Evolutionary conservation across 2,113 vertebrate species (phyloP), one percentile per base, ranked within the genome.

Genomic region (Pandion haliaetus): DNA sequence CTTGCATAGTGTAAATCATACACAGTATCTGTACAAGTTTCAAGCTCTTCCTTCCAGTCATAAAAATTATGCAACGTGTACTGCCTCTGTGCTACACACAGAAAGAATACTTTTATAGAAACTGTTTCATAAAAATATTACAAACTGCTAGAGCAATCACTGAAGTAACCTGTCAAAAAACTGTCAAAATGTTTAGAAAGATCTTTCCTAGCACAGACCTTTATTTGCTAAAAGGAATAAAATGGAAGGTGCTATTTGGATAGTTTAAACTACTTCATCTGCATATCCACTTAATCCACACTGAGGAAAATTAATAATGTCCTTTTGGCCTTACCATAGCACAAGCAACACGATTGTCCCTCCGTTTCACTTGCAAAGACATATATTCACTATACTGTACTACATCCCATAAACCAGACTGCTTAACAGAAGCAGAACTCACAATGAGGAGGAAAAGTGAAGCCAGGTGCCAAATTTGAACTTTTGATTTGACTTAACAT

Each of bases 101-200:
- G 49, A 74, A 81, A 95, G 81, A 93, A 67, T 12, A 91, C 83
- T 91, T 93, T 74, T 52, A 93, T 55, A 91, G 86, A 91, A 92
- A 85, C 2, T 0, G 77, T 45, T 85, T 89, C 80, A 89, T 45
- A 74, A 93, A 96, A 95, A 94, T 59, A 86, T 42, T 95, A 58
- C 61, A 72, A 83, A 93, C 73, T 87, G 78, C 84, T 82, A 55
- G 61, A 95, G 73, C 65, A 87, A 91, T 76, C 89, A 82, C 87
- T 80, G 26, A 93, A 88, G 85, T 76, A 97, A 83, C 88, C 91
- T 76, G 93, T 85, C 95, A 94, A 92, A 91, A 93, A 91, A 86
- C 45, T 83, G 91, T 90, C 95, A 96, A 78, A 96, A 93, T 63
- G 81, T 96, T 96, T 91, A 72, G 57, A 89, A 91, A 94, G n/a